Conservation (phyloP, 2,797 vertebrate genomes). For the Gymnocypris eckloni region DNA sequence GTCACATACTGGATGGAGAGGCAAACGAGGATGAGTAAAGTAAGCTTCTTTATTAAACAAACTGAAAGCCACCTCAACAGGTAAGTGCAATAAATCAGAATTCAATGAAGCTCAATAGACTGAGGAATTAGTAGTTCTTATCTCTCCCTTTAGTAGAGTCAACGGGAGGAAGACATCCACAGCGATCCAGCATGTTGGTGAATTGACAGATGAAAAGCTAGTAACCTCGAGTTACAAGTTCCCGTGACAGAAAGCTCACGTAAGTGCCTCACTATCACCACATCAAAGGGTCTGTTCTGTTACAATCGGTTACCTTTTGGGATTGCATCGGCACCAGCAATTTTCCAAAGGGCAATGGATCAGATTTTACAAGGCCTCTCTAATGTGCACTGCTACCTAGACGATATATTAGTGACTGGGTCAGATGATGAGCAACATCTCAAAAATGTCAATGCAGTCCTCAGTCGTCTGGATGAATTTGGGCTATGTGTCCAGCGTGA, state of each 20-base stretch:
- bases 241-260: not conserved
- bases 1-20: no score
- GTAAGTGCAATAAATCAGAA: no score
- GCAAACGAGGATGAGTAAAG: no score
- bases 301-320: not conserved
- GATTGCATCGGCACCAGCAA: not conserved
- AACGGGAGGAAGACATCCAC: no score
- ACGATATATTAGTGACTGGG: not conserved
- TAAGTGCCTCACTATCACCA: constrained; percentile 22
- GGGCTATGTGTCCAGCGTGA: not conserved
- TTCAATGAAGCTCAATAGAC: no score
- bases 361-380: constrained; percentile 10
- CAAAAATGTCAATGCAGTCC: not conserved
- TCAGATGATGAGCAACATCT: not conserved
- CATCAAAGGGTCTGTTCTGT: not conserved
- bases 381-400: not conserved
- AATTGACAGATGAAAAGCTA: no score
- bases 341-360: constrained; percentile 26
- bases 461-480: not conserved
- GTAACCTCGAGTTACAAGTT: not conserved
- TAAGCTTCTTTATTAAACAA: no score
- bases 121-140: no score
- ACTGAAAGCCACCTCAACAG: no score
- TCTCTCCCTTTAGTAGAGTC: no score
- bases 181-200: no score